These are phyloP conservation scores for Xiphorhynchus erythropygius DNA, from an alignment of 2,797 vertebrate species.

Conservation along the genomic window DNA sequence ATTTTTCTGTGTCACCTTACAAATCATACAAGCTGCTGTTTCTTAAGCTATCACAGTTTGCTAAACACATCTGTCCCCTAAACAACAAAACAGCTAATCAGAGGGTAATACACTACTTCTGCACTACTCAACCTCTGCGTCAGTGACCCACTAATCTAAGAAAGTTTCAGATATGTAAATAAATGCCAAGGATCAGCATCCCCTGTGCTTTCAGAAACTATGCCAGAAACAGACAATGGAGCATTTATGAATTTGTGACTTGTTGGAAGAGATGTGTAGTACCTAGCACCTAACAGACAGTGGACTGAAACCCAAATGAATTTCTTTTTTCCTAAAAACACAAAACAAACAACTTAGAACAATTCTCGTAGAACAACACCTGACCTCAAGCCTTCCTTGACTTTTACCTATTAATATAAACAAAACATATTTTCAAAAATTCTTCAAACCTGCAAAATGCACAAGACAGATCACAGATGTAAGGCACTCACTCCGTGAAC, in stretches of 20 bases:
- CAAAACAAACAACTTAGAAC: neutral
- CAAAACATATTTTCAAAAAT: neutral
- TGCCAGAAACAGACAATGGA: neutral
- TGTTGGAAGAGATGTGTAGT: neutral
- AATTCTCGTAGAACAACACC: neutral
- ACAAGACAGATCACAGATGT: neutral
- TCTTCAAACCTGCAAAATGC: neutral
- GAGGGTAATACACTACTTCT: neutral
- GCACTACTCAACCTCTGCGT: neutral
- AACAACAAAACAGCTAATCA: neutral
- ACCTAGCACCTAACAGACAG: neutral
- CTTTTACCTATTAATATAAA: neutral
- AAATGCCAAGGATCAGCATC: neutral
- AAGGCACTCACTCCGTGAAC: neutral
- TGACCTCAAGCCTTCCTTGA: neutral
- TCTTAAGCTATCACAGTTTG: neutral
- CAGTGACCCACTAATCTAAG: neutral
- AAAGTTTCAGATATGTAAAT: neutral
- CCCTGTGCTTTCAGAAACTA: neutral
- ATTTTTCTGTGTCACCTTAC: neutral
- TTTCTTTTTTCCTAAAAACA: neutral
- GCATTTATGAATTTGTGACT: neutral
- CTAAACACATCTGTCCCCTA: neutral
- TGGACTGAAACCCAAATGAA: neutral
- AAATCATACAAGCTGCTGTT: neutral